phyloP scores from a whole-genome alignment of 1,140 invertebrate species.

The Frieseomelitta varia region DNA sequence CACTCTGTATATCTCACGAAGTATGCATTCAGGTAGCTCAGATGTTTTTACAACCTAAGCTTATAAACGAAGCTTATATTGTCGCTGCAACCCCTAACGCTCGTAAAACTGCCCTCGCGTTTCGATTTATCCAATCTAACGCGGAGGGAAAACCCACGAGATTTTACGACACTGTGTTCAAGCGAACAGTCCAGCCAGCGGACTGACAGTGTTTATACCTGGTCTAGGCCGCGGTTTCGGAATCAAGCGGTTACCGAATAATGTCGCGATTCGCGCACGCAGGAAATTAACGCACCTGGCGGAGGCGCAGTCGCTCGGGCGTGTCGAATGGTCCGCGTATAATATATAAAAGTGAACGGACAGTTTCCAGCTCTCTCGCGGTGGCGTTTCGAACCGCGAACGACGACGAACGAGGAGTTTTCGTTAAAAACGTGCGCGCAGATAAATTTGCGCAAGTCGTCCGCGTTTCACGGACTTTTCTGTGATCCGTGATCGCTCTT shows the following conservation, averaged over 20 bases:
- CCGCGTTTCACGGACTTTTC: neutral
- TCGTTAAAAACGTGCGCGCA: neutral
- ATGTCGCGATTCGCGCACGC: conserved; percentile 29
- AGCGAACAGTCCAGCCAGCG: neutral
- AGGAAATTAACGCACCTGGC: conserved; percentile 49
- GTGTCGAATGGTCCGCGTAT: conserved; percentile 38
- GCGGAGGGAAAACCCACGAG: neutral
- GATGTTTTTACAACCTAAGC: neutral
- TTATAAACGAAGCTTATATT: neutral
- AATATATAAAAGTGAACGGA: conserved; percentile 56
- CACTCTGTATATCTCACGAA: no score
- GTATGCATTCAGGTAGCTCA: no score
- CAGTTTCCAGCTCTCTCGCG: neutral
- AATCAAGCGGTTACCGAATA: conserved; percentile 35
- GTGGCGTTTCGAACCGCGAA: neutral
- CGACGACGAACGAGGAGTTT: neutral
- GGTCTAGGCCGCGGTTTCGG: conserved; percentile 24
- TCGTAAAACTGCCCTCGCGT: neutral
- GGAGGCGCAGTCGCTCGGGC: conserved; percentile 1
- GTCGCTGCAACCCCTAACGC: neutral
- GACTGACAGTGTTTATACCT: conserved; percentile 3
- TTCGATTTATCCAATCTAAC: neutral
- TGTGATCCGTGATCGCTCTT: neutral
- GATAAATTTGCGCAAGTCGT: neutral
- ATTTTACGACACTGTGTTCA: conserved; percentile 22